These are phyloP conservation scores for Bettongia penicillata DNA, from an alignment of 2,113 vertebrate genomes.

Conservation along the genomic window DNA sequence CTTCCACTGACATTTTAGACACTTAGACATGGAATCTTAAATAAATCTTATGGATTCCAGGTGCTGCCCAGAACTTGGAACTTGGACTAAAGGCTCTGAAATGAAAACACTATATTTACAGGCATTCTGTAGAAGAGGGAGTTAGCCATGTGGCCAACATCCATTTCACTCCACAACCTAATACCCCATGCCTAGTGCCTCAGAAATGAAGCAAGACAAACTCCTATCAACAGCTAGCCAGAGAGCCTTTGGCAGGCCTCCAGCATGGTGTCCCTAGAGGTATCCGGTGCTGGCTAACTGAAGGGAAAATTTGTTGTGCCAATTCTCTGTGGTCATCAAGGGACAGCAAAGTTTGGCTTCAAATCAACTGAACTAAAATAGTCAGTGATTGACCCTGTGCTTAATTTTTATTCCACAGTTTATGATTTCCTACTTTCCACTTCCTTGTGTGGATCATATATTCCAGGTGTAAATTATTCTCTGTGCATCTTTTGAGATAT, in stretches of 20 bases:
- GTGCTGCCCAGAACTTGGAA: constrained; percentile 26
- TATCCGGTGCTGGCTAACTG: neutral
- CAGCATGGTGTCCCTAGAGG: neutral
- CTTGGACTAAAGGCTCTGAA: constrained; percentile 25
- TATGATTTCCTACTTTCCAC: neutral
- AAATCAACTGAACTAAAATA: neutral
- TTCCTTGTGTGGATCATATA: neutral
- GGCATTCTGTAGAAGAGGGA: constrained; percentile 27
- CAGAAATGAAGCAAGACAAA: neutral
- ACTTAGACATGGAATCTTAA: neutral
- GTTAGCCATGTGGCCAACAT: constrained; percentile 16
- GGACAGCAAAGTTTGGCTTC: neutral
- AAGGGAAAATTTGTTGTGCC: neutral
- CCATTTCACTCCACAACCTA: neutral
- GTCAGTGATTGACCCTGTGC: neutral
- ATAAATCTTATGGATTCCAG: constrained; percentile 23
- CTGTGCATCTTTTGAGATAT: neutral
- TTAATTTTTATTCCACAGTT: neutral
- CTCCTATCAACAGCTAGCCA: constrained; percentile 9
- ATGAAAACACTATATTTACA: constrained; percentile 50
- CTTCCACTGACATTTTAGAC: neutral
- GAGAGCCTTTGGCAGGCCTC: neutral
- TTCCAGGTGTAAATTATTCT: neutral
- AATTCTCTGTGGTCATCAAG: constrained; percentile 13
- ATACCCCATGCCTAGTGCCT: neutral